Percentiles rank a stretch among this genome's conserved stretches.
Evolutionary conservation across 1,140 invertebrate genomes (phyloP).

Genomic region (Periplaneta americana): DNA sequence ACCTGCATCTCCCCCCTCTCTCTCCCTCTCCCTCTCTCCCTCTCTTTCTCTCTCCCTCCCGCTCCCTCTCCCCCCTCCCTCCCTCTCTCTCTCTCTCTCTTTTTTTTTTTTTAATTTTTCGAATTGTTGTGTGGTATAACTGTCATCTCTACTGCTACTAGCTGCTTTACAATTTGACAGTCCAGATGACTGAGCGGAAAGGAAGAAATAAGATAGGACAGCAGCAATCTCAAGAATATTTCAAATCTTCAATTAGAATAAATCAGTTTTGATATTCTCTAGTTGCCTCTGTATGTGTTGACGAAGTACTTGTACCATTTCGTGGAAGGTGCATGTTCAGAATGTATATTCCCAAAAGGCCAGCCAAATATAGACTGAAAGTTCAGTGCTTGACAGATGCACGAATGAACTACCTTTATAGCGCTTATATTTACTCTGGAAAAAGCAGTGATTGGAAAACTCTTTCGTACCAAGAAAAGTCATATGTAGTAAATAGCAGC

Average conservation of each 20-base stretch:
- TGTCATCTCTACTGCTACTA: neutral
- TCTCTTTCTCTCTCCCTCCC: no score
- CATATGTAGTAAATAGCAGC: no score
- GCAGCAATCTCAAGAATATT: constrained; percentile 29
- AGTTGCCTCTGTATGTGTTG: constrained; percentile 29
- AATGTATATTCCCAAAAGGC: constrained; percentile 41
- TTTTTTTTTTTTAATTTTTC: no score
- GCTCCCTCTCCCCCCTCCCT: no score
- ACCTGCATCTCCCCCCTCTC: no score
- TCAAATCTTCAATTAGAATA: constrained; percentile 33
- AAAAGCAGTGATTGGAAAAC: neutral
- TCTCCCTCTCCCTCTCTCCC: no score
- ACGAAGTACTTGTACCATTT: constrained; percentile 33
- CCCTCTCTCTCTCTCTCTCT: no score
- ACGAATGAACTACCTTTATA: constrained; percentile 20
- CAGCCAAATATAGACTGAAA: constrained; percentile 42
- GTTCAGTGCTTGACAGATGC: neutral
- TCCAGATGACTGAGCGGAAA: neutral
- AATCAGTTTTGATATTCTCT: constrained; percentile 29
- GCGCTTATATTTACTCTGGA: constrained; percentile 27
- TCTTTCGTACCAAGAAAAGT: neutral
- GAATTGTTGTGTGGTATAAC: no score
- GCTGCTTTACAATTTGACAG: neutral
- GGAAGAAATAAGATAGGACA: constrained; percentile 19
- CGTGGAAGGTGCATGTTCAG: constrained; percentile 34